Conservation (phyloP, 2,113 vertebrate species). For the Greenwoodochromis staneri region DNA sequence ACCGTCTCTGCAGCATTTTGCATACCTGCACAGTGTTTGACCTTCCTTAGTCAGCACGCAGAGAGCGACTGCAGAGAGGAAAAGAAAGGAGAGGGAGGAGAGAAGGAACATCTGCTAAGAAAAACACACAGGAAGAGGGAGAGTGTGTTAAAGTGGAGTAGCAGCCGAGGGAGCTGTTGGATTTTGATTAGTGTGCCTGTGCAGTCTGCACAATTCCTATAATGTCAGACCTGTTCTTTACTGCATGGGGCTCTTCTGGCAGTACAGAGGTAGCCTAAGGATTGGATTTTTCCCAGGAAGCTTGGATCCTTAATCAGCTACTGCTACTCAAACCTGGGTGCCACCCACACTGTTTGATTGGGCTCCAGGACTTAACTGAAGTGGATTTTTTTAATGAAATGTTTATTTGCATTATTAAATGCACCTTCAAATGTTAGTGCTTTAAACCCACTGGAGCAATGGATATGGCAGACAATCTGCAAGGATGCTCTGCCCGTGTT, state of each 20-base stretch:
- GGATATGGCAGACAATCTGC: constrained; percentile 41
- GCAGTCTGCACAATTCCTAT: not conserved
- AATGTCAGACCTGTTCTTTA: not conserved
- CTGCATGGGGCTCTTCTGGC: not conserved
- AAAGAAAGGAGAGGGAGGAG: constrained; percentile 25
- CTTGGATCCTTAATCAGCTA: not conserved
- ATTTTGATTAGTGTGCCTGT: constrained; percentile 30
- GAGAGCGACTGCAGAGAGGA: constrained; percentile 45
- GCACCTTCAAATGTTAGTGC: not conserved
- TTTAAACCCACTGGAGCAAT: constrained; percentile 9
- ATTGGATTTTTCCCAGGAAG: not conserved
- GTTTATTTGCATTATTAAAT: not conserved
- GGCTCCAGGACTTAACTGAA: not conserved
- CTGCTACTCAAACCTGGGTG: not conserved
- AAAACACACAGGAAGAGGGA: not conserved
- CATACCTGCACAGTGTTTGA: constrained; percentile 49
- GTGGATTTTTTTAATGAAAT: not conserved
- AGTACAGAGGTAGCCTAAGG: not conserved
- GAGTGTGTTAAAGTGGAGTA: constrained; percentile 40
- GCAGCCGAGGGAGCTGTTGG: constrained; percentile 44
- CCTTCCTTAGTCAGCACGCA: constrained; percentile 66
- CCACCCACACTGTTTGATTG: not conserved
- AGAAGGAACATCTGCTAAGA: constrained; percentile 31
- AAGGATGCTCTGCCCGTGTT: constrained; percentile 19
- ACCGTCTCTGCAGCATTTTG: constrained; percentile 40